Evolutionary conservation across 2,113 vertebrate genomes (phyloP), one percentile per base, ranked within the genome.

Genomic region (Scatophagus argus): DNA sequence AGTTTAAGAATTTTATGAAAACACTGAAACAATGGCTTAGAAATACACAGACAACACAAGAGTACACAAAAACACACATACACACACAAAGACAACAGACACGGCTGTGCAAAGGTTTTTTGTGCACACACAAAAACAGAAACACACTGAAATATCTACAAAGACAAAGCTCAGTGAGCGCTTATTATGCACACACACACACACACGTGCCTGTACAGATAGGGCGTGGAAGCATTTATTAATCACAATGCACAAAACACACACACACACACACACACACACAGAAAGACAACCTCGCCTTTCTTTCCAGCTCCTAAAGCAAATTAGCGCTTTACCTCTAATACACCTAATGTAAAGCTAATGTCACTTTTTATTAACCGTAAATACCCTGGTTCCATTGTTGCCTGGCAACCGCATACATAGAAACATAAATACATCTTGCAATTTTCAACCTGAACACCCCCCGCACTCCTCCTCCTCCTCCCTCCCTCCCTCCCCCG

Each of bases 331-430:
- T 88, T 90, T 91, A 91, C 88, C 74, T 87, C 74, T 87, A 88
- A 90, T 72, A 87, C 63, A 89, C 71, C 81, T n/a, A n/a, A n/a
- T n/a, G n/a, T n/a, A n/a, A 51, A 71, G 88, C 88, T 89, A 88
- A 89, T 87, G 93, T 91, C 88, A 93, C 77, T 88, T 93, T 90
- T 91, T 93, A 93, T 92, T 92, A 94, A 92, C 87, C 88, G 91
- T 91, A 92, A 93, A 94, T 92, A 92, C 84, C 59, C 70, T 75
- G 52, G 55, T 74, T 64, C 84, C 23, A 46, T 82, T 93, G 93
- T 93, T 94, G 92, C 93, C 38, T 84, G 65, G 92, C 88, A 92
- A 94, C 93, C 55, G 10, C 85, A 89, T 80, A 88, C 78, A 79
- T 83, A 79, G 88, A 75, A 43, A 90, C 87, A 91, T 81, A 90